These are phyloP conservation scores for Macropis europaea DNA, from an alignment of 2,888 invertebrate species.

Conservation along the genomic window DNA sequence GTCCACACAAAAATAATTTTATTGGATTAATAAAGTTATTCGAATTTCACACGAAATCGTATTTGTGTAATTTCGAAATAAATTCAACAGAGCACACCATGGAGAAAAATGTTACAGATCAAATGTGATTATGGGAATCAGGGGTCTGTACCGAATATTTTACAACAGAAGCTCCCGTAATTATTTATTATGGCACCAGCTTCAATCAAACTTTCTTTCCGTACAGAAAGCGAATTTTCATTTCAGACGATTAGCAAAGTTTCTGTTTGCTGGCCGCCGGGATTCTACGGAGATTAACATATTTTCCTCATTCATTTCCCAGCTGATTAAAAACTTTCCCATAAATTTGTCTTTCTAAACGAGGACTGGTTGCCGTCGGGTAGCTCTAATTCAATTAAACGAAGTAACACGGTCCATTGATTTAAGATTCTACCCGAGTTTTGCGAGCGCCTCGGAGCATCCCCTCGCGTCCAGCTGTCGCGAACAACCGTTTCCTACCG, in stretches of 20 bases:
- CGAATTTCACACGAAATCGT: no score
- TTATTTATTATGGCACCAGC: background rate
- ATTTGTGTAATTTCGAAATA: no score
- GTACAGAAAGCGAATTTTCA: slow-evolving; percentile 12
- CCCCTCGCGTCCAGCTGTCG: background rate
- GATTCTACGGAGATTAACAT: slow-evolving; percentile 26
- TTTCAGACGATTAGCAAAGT: slow-evolving; percentile 20
- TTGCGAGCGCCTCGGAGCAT: background rate
- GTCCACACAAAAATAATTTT: no score
- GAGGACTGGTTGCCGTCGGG: background rate
- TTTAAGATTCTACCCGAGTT: slow-evolving; percentile 33
- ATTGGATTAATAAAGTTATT: no score
- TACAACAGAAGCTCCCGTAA: background rate
- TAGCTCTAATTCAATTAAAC: slow-evolving; percentile 37
- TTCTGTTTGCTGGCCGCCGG: slow-evolving; percentile 7
- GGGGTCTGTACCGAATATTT: no score
- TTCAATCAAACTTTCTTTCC: background rate
- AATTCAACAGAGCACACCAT: no score
- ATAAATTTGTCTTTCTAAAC: slow-evolving; percentile 32
- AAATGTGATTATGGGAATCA: no score
- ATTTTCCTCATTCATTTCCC: slow-evolving; percentile 27
- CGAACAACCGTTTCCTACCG: background rate
- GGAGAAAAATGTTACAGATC: no score
- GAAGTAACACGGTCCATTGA: slow-evolving; percentile 35
- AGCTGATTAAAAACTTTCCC: slow-evolving; percentile 41